Percentiles rank a stretch among this genome's conserved stretches.
Evolutionary conservation across 1,140 invertebrate genomes (phyloP).

Genomic region (Ceratina calcarata): DNA sequence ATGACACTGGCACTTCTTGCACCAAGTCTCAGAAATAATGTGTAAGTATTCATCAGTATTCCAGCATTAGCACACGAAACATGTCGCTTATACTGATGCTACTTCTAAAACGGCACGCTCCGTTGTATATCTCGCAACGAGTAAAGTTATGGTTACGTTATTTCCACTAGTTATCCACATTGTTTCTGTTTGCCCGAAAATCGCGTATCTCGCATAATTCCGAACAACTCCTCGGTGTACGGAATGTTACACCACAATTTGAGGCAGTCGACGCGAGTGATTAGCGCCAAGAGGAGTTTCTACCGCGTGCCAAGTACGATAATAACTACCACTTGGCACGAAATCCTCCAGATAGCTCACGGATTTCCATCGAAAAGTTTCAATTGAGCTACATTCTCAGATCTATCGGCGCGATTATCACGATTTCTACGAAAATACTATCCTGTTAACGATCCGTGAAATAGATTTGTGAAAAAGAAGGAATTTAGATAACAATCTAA

Average conservation of each 20-base stretch:
- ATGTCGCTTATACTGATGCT: neutral
- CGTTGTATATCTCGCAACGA: neutral
- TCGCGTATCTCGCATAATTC: conserved; percentile 41
- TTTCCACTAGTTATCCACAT: conserved; percentile 13
- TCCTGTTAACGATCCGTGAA: conserved; percentile 30
- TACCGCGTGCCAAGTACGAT: conserved; percentile 50
- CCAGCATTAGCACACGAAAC: neutral
- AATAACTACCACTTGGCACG: conserved; percentile 75
- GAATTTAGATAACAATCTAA: conserved; percentile 16
- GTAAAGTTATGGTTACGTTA: conserved; percentile 17
- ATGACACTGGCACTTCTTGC: too few relatives aligned
- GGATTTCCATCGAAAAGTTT: conserved; percentile 74
- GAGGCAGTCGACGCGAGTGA: conserved; percentile 63
- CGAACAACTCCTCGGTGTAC: conserved; percentile 30
- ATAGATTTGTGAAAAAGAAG: conserved; percentile 39
- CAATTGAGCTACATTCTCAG: conserved; percentile 72
- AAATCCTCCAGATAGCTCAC: conserved; percentile 67
- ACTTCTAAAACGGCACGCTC: neutral
- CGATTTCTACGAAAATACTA: conserved; percentile 38
- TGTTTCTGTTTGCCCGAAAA: conserved; percentile 46
- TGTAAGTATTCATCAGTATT: neutral
- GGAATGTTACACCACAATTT: conserved; percentile 57
- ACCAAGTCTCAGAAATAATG: too few relatives aligned
- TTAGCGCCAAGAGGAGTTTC: conserved; percentile 70
- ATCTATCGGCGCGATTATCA: conserved; percentile 62